phyloP scores from a whole-genome alignment of 1,140 invertebrate species.

The Tribolium madens region DNA sequence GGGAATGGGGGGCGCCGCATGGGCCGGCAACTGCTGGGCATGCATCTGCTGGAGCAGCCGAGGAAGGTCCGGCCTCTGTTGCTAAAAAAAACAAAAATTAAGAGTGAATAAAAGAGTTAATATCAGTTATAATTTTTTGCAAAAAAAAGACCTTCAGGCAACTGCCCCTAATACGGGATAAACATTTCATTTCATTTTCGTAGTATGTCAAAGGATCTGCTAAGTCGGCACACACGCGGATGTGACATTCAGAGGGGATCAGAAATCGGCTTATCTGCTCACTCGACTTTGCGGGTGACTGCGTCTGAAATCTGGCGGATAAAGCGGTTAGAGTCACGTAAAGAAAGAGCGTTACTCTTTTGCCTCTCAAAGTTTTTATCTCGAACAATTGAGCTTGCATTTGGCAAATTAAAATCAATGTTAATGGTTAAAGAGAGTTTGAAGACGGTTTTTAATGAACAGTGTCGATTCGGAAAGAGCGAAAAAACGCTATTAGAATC shows the following conservation, averaged over 20 bases:
- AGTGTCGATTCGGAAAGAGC: background rate
- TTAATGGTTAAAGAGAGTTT: background rate
- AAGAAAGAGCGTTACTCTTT: constrained; percentile 11
- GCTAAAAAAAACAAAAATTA: constrained; percentile 69
- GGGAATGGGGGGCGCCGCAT: constrained; percentile 79
- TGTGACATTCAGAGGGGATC: constrained; percentile 54
- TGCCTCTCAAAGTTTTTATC: background rate
- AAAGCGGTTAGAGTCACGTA: constrained; percentile 51
- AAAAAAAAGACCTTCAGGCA: too few species aligned
- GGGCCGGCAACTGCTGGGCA: constrained; percentile 84
- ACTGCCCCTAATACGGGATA: constrained; percentile 16
- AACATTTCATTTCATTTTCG: constrained; percentile 45
- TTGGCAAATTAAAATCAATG: background rate
- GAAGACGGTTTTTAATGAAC: background rate
- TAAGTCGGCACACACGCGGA: constrained; percentile 51
- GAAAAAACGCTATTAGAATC: constrained; percentile 10
- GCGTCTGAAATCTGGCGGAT: constrained; percentile 53
- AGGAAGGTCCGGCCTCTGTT: constrained; percentile 82
- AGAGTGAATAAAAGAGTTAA: background rate
- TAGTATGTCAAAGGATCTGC: constrained; percentile 51
- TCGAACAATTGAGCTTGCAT: background rate
- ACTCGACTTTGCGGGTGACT: constrained; percentile 54
- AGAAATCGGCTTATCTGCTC: constrained; percentile 56
- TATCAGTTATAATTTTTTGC: too few species aligned
- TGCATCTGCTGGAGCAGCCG: constrained; percentile 91